Evolutionary conservation across 1,140 invertebrate genomes (phyloP).

Genomic region (Caenorhabditis tropicalis): DNA sequence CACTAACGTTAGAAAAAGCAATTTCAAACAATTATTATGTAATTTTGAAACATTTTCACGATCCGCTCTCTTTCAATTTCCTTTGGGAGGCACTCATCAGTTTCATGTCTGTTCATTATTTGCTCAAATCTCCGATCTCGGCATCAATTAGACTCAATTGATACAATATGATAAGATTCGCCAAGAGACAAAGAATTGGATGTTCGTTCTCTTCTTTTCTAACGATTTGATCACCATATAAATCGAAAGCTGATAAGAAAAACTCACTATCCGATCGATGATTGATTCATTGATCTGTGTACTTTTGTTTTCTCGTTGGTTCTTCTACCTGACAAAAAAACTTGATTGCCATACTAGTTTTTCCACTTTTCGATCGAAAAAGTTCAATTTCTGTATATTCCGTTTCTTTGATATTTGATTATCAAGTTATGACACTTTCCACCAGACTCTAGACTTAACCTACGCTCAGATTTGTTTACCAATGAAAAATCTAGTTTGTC

Average conservation of each 20-base stretch:
- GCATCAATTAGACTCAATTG: not conserved
- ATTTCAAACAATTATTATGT: not conserved
- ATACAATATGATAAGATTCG: not conserved
- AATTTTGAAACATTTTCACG: not conserved
- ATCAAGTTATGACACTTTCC: constrained; percentile 6
- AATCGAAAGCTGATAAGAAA: not conserved
- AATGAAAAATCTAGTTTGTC: not conserved
- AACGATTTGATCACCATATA: not conserved
- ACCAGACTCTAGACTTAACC: not conserved
- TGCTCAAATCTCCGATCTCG: constrained; percentile 18
- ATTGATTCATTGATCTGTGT: not conserved
- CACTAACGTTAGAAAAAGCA: not conserved
- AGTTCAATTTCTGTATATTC: constrained; percentile 4
- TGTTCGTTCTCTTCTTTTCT: not conserved
- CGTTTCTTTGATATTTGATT: not conserved
- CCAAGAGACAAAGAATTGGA: not conserved
- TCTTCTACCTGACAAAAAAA: not conserved
- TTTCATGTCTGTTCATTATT: not conserved
- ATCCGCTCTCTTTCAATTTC: not conserved
- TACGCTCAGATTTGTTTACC: not conserved
- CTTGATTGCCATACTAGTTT: not conserved
- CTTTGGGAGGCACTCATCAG: not conserved
- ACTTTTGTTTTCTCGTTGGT: not conserved
- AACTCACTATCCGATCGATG: not conserved
- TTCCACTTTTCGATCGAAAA: not conserved